A percentile compares a stretch with the other conserved stretches of the same genome.
phyloP scores from a whole-genome alignment of 2,113 vertebrate species.

The Syrmaticus mikado region DNA sequence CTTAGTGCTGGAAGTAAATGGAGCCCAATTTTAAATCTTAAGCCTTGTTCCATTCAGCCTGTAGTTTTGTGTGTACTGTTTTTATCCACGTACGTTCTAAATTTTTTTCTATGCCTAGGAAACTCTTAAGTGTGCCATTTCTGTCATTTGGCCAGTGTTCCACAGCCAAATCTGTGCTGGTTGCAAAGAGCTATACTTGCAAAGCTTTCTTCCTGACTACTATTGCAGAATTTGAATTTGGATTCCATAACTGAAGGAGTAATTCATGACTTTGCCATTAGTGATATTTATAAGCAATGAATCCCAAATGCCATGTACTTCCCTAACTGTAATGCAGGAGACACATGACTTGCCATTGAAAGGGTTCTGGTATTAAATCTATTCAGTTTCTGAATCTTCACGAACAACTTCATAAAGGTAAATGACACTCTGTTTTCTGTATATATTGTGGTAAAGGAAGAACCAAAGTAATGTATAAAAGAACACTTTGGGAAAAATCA shows the following conservation, averaged over 20 bases:
- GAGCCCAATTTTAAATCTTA: neutral
- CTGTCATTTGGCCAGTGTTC: neutral
- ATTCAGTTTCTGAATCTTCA: neutral
- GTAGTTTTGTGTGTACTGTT: neutral
- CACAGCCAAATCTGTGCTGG: neutral
- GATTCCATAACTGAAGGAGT: neutral
- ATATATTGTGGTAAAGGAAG: slow-evolving; percentile 53
- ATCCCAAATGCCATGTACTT: neutral
- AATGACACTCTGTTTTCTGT: slow-evolving; percentile 51
- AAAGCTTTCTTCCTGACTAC: neutral
- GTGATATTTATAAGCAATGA: neutral
- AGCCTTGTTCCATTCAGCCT: neutral
- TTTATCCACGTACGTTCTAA: neutral
- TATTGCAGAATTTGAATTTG: slow-evolving; percentile 7
- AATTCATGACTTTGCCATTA: slow-evolving; percentile 11
- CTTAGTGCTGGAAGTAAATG: neutral
- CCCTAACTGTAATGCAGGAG: neutral
- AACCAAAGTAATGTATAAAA: slow-evolving; percentile 57
- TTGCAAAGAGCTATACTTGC: neutral
- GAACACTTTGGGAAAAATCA: slow-evolving; percentile 55
- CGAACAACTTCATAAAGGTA: neutral
- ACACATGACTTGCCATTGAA: neutral
- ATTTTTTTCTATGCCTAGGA: neutral
- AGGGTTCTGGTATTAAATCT: neutral
- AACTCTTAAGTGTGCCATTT: neutral